Percentiles rank a stretch among this genome's conserved stretches.
phyloP scores from a whole-genome alignment of 1,140 invertebrate species.

The Sarcophaga bullata region DNA sequence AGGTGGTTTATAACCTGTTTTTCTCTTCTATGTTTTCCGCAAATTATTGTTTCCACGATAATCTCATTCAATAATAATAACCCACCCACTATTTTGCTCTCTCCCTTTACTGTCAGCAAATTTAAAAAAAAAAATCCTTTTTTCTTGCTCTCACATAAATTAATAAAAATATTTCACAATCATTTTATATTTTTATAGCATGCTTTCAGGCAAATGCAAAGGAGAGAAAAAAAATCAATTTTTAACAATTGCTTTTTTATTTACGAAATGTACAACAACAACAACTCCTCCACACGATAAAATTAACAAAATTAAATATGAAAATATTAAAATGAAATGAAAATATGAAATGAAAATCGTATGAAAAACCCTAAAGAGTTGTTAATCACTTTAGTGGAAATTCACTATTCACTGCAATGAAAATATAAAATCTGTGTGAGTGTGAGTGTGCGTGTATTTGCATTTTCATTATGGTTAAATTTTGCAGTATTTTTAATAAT shows the following conservation, averaged over 20 bases:
- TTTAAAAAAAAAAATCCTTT: too few species aligned
- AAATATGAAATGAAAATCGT: neutral
- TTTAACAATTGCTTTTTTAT: slow-evolving; percentile 29
- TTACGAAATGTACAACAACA: neutral
- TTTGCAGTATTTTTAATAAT: slow-evolving; percentile 38
- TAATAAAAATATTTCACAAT: slow-evolving; percentile 28
- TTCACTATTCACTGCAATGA: neutral
- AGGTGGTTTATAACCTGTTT: neutral
- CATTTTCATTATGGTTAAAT: neutral
- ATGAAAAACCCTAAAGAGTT: slow-evolving; percentile 30
- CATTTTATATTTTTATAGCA: slow-evolving; percentile 1
- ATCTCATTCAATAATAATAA: neutral
- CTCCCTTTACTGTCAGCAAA: too few species aligned
- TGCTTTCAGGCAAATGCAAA: neutral
- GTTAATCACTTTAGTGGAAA: slow-evolving; percentile 39
- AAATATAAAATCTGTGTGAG: too few species aligned
- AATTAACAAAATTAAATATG: neutral
- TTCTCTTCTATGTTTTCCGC: too few species aligned
- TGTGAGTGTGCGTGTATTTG: too few species aligned
- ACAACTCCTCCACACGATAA: neutral
- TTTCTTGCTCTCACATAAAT: neutral
- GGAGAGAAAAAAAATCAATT: slow-evolving; percentile 12
- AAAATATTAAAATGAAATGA: slow-evolving; percentile 22
- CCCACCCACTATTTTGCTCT: too few species aligned
- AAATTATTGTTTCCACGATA: too few species aligned